Evolutionary conservation across 1,140 invertebrate genomes (phyloP), one percentile per base, ranked within the genome.

Genomic region (Halyomorpha halys): DNA sequence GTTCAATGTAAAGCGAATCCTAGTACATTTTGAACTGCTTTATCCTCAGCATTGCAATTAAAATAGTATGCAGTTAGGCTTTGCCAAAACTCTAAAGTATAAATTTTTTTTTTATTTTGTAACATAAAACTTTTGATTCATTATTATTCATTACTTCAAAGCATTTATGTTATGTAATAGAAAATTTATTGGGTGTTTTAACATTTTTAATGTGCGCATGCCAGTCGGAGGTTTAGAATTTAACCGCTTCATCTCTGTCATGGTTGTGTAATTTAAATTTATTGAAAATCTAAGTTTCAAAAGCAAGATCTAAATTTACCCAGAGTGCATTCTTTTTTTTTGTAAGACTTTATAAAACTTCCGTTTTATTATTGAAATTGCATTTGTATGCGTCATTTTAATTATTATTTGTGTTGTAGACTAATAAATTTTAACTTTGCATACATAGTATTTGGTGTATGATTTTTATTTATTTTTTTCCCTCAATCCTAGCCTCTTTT

Each of bases 381-480:
- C 44, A 44, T 61, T 61, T 61, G 30, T 61, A 45, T 47, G 30
- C 21, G 60, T 21, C 34, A 45, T 45, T 44, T 23, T 44, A 23
- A 56, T 19, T 61, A 45, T 56, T 44, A 59, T 65, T 60, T 59
- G 21, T 59, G 56, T 65, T 45, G 54, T 60, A 60, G 54, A 34
- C 19, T 18, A 59, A 21, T 45, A 23, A 59, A 18, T 23, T 53
- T 54, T 30, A 63, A 62, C 25, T 60, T 60, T 59, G 59, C 47
- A 27, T 65, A 59, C 39, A 65, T 65, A 65, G 63, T 60, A 45
- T 59, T 65, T 65, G 54, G 27, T 65, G 56, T 65, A 39, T 65
- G 63, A 65, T 23, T 19, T 56, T 39, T 39, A 11, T 39, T 39
- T 54, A n/a, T 54, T 53, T 63, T 25, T 19, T 60, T 14, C 56